Conservation (phyloP, 2,888 invertebrate species). For the Graphium colonna region DNA sequence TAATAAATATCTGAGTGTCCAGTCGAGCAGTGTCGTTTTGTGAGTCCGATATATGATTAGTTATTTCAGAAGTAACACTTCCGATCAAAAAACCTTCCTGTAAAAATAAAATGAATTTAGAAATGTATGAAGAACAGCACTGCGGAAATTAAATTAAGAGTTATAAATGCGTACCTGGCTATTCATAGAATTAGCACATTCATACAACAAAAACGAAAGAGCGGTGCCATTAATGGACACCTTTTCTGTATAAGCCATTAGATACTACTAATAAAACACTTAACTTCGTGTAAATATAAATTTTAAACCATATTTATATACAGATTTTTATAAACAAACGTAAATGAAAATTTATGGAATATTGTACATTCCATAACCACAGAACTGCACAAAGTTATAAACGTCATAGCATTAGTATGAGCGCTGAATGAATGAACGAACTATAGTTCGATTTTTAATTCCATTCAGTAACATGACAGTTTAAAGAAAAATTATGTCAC, state of each 20-base stretch:
- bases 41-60: constrained; percentile 84
- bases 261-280: constrained; percentile 10
- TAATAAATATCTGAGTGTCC: constrained; percentile 81
- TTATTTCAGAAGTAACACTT: constrained; percentile 81
- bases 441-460: too few species aligned
- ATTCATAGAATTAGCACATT: constrained; percentile 80
- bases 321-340: neutral
- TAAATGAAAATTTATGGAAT: constrained; percentile 3
- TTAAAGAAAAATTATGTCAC: too few species aligned
- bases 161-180: constrained; percentile 77
- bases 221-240: constrained; percentile 81
- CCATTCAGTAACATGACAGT: too few species aligned
- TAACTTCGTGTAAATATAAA: constrained; percentile 6
- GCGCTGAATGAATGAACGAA: too few species aligned
- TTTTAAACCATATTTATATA: constrained; percentile 9
- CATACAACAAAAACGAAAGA: constrained; percentile 83
- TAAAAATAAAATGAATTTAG: constrained; percentile 34
- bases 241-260: constrained; percentile 71
- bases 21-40: constrained; percentile 82
- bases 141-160: neutral
- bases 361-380: constrained; percentile 4
- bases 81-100: constrained; percentile 84
- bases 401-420: too few species aligned
- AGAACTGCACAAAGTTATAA: too few species aligned
- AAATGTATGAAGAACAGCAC: too few species aligned